Base-by-base conservation (phyloP, 2,113 vertebrate species). In the Empidonax alnorum region DNA sequence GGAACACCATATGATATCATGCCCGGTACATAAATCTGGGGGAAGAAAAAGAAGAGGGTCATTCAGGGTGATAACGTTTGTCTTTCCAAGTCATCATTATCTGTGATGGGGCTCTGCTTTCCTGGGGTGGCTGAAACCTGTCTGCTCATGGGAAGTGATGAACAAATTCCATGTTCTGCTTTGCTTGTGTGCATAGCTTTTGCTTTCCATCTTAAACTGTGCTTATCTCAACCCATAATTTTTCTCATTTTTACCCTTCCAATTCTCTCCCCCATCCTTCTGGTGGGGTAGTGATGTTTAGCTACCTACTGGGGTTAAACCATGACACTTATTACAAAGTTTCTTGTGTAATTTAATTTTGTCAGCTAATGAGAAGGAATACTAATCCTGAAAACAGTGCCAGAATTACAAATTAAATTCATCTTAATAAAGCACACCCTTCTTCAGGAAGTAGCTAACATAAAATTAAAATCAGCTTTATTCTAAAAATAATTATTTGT, bases 281-380 rank as follows among this genome's bases (percentile, higher is more conserved):
- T 37, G 4, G 7, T 35, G 6, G 3, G 17, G 3, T 1, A 5
- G 3, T n/a, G 24, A 7, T 37, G 1, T 15, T 77, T 47, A 66
- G 10, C 3, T 88, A 41, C 11, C 4, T 19, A 27, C 3, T 58
- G n/a, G 19, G 11, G 6, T 65, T 77, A 78, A 92, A 84, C 33
- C 4, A 59, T 3, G 2, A 41, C 5, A 81, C 39, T 27, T 82
- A 56, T 33, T 66, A 4, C 23, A 49, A 68, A 42, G 33, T 12
- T 42, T 50, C 12, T 25, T 28, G 9, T 18, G 7, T 42, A 33
- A 24, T 73, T 66, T 39, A 20, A 16, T 94, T 84, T 80, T 61
- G 12, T 77, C 35, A 62, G 28, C 3, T 67, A 33, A 24, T 50
- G 15, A 85, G 25, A 73, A 78, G 18, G 4, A 73, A 69, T n/a